These are phyloP conservation scores for Prionailurus viverrinus DNA, from an alignment of 2,113 vertebrate species.

Conservation along the genomic window DNA sequence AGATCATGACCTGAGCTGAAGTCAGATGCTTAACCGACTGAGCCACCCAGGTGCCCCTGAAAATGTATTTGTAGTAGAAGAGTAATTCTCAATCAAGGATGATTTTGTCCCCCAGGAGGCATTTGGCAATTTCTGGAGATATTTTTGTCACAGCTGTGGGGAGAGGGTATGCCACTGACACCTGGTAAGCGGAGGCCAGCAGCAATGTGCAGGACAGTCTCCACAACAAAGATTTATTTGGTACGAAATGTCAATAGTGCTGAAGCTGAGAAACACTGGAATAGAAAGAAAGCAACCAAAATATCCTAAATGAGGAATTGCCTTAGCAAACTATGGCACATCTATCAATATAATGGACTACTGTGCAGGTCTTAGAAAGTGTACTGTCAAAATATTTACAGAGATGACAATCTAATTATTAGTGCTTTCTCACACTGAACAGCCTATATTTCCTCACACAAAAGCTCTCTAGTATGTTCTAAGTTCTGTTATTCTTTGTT, in stretches of 20 bases:
- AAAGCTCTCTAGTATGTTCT: background rate
- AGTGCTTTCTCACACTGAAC: background rate
- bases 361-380: background rate
- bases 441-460: background rate
- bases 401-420: background rate
- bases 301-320: background rate
- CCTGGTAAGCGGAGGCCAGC: background rate
- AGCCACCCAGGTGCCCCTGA: background rate
- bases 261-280: background rate
- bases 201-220: background rate
- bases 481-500: background rate
- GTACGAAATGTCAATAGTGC: background rate
- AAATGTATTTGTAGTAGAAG: constrained; percentile 2
- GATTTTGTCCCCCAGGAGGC: background rate
- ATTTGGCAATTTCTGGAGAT: background rate
- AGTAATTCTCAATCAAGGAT: background rate
- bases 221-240: background rate
- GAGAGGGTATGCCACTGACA: background rate
- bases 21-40: too few relatives aligned
- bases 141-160: background rate
- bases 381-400: constrained; percentile 12
- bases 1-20: too few relatives aligned
- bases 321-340: background rate
- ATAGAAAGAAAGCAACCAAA: background rate
- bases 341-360: background rate